Conservation (phyloP, 2,888 invertebrate species). For the Synanthedon vespiformis region DNA sequence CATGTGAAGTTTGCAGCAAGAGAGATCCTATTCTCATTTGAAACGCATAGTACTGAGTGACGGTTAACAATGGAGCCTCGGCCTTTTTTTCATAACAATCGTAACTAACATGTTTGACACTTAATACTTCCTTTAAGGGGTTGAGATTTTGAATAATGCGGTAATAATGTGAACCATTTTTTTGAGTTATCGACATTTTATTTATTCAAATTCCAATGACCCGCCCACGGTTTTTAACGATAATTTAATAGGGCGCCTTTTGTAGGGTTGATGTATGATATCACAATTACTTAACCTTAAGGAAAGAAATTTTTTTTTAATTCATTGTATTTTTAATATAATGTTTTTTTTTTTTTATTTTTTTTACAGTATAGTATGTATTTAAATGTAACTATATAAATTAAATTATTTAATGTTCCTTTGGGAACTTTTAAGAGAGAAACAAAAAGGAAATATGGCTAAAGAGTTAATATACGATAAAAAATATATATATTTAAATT, state of each 20-base stretch:
- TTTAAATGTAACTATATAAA: too few relatives aligned
- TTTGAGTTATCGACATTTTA: conserved; percentile 39
- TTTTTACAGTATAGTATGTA: too few relatives aligned
- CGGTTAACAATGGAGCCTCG: conserved; percentile 21
- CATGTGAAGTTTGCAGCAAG: too few relatives aligned
- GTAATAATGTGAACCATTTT: conserved; percentile 34
- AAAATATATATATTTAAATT: too few relatives aligned
- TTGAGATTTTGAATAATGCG: conserved; percentile 40
- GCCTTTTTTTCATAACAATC: conserved; percentile 21
- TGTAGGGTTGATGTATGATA: conserved; percentile 51
- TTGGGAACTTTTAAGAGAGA: too few relatives aligned
- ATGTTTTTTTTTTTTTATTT: too few relatives aligned
- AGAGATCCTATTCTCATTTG: too few relatives aligned
- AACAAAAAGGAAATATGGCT: too few relatives aligned
- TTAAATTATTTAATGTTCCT: too few relatives aligned
- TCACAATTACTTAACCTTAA: conserved; percentile 60
- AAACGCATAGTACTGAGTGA: too few relatives aligned
- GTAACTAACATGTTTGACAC: conserved; percentile 55
- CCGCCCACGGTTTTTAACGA: conserved; percentile 24
- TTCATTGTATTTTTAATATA: too few relatives aligned
- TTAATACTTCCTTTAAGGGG: conserved; percentile 55
- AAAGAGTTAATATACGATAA: too few relatives aligned
- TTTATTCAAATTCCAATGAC: conserved; percentile 19
- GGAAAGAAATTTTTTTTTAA: conserved; percentile 13
- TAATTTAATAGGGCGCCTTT: conserved; percentile 31